A percentile compares a stretch with the other conserved stretches of the same genome.
These are phyloP conservation scores for Manis pentadactyla DNA, from an alignment of 2,797 vertebrate species.

Conservation along the genomic window DNA sequence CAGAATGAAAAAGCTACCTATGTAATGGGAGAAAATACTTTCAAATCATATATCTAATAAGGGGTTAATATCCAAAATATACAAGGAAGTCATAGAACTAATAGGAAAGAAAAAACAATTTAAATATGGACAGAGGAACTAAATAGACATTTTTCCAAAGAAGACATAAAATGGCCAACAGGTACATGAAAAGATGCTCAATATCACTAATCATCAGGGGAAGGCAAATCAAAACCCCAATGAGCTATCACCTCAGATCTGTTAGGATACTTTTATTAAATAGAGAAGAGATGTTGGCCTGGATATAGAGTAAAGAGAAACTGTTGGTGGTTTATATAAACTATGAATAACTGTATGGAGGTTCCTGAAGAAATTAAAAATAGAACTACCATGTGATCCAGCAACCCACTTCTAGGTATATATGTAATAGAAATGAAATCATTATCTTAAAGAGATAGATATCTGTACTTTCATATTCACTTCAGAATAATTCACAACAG, in stretches of 20 bases:
- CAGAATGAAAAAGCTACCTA: no score
- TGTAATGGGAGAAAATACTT: no score
- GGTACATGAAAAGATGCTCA: background rate
- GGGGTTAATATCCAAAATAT: no score
- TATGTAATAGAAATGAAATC: background rate
- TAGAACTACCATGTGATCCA: background rate
- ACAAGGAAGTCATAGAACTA: no score
- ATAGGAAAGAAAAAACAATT: background rate
- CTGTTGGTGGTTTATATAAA: background rate
- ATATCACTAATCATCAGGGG: background rate
- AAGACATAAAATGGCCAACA: background rate
- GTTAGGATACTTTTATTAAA: background rate
- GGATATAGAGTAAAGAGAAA: background rate
- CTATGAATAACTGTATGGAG: background rate
- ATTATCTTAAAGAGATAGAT: background rate
- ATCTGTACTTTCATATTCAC: background rate
- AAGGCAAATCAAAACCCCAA: background rate
- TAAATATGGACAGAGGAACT: background rate
- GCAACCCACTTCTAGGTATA: background rate
- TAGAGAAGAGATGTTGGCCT: background rate
- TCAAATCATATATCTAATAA: no score
- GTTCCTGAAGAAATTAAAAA: background rate
- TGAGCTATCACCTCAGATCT: background rate
- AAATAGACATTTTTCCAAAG: background rate
- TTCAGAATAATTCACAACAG: background rate